Base-by-base conservation (phyloP, 2,797 vertebrate genomes). In the Spondyliosoma cantharus region DNA sequence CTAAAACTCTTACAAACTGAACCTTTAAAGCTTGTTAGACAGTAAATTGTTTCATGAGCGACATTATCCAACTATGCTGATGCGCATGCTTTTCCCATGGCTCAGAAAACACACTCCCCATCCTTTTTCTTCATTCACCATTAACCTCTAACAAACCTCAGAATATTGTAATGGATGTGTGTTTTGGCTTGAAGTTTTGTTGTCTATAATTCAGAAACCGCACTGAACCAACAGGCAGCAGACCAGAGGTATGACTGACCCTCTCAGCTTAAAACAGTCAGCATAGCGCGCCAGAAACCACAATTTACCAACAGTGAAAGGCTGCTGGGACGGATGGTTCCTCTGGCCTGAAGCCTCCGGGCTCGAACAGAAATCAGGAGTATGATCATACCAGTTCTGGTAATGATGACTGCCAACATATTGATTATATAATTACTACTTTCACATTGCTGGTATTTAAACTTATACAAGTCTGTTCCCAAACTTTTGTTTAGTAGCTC, bases 281-380 rank as follows among this genome's bases (percentile, higher is more conserved):
- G 8, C 80, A 71, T 57, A 46, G 52, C 71, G 22, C 45, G 68
- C 50, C 71, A 85, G 56, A 80, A 84, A 88, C 84, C 79, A 78
- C 83, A 80, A 63, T 78, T 82, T 84, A 85, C 78, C 74, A 84
- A 82, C 84, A 85, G 65, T 52, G 64, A 63, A 46, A 80, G 53
- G 62, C 59, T 29, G 43, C 37, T 58, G 76, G 43, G 76, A 69
- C 71, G 71, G 29, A 75, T 75, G 61, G 68, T 45, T 67, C 24
- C 3, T 74, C 62, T 78, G 74, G 81, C 53, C 58, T 68, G 65
- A 71, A 50, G 60, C 64, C 5, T 54, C 19, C 9, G 48, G 49
- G 32, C 58, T 42, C 6, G 48, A 60, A 56, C 22, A 22, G 14
- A 37, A 69, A 75, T 49, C 59, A 11, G n/a, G 43, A 57, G 9